Evolutionary conservation across 1,140 invertebrate genomes (phyloP), one percentile per base, ranked within the genome.

Genomic region (Vanessa tameamea): DNA sequence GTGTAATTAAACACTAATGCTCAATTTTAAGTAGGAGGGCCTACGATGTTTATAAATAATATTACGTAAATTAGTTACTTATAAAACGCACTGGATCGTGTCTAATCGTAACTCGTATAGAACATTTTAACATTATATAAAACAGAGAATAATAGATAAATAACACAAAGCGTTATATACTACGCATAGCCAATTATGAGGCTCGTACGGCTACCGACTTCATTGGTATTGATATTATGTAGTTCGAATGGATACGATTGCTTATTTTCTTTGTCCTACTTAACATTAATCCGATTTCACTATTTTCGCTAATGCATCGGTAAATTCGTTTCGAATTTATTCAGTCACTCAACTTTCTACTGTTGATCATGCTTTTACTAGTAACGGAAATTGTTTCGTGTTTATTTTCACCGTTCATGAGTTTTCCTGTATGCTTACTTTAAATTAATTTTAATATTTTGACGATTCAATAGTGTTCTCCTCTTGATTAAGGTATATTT

Each of bases 281-380:
- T 53, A 73, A 20, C 64, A 51, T 55, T 64, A 82, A 72, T 75
- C 61, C 53, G 76, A 80, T 81, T 82, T 82, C 79, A 78, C 81
- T 78, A 76, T 79, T 79, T 81, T 78, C 78, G 71, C 77, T 76
- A 80, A 82, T 78, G 72, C 71, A 80, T 73, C 71, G 67, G 75
- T 81, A 75, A 77, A 78, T 78, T 72, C 67, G 61, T 72, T 76
- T 76, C 64, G 69, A 61, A 68, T n/a, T 15, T 68, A 78, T 66
- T 77, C 63, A 66, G 72, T 8, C 69, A 73, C 75, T 77, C 69
- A 69, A 76, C 87, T 88, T 87, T 88, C 85, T 86, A 84, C 78
- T 81, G 79, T 78, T 80, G 57, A 61, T 37, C 57, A 61, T 61
- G 57, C 57, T 37, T 61, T 66, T 69, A 53, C 55, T 72, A 64